Base-by-base conservation (phyloP, 2,797 vertebrate species). In the Astyanax mexicanus region DNA sequence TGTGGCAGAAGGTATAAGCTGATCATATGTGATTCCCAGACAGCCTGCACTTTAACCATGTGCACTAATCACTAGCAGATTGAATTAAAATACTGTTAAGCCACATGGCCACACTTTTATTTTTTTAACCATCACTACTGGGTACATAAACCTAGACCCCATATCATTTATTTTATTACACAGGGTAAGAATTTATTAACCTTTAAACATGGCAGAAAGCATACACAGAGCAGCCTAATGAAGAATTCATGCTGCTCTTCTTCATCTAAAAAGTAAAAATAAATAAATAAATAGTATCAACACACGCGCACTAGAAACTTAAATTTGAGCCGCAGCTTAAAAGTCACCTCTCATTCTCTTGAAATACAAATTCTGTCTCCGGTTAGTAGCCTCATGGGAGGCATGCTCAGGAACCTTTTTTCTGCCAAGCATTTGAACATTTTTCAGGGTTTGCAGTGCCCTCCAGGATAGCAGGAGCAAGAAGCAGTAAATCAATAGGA, bases 401-500 rank as follows among this genome's bases (percentile, higher is more conserved):
- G 81, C 80, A 83, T 80, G 82, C 83, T 84, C 51, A 81, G 88
- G 82, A 90, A 85, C 83, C 80, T 85, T 79, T 60, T 84, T 84
- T 84, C 84, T 89, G 89, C 89, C 87, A 80, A 88, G 87, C 86
- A 78, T 81, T 80, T 83, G 85, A 83, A 83, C 77, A 73, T 84
- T 85, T 85, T 81, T 90, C 51, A 78, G 83, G 78, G 84, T 86
- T 86, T 21, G 38, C 85, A 81, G 87, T 89, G 82, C 90, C 87
- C 89, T 89, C 87, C 88, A 91, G 92, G 88, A 91, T 89, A 88
- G 82, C 79, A 88, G 84, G 85, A 88, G 87, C 86, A 84, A 86
- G 86, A 84, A 89, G 87, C 91, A 92, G 90, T 91, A 93, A 93
- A 94, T 94, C 92, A 94, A 93, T 93, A 90, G 87, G 83, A 86